These are phyloP conservation scores for Gymnocephalus cernua DNA, from an alignment of 2,113 vertebrate genomes.

Conservation along the genomic window DNA sequence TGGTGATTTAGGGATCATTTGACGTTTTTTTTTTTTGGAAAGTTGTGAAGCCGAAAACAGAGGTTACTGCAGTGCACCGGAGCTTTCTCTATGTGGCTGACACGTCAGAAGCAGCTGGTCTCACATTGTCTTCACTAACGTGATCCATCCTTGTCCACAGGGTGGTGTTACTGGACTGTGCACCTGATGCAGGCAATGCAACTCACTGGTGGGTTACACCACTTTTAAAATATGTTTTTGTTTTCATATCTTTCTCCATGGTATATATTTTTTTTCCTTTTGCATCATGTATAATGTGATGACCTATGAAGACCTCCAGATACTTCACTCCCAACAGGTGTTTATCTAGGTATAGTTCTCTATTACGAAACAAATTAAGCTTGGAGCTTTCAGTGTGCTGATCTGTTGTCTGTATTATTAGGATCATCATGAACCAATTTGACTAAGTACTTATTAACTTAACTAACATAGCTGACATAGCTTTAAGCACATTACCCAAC, in stretches of 20 bases:
- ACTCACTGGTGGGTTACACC: background rate
- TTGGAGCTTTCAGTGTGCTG: background rate
- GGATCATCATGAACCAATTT: background rate
- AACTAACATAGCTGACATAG: too few species aligned
- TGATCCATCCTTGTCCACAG: conserved; percentile 23
- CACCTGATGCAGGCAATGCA: background rate
- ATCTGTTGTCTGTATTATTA: background rate
- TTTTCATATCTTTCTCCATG: background rate
- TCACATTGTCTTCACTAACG: background rate
- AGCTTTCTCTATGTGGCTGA: background rate
- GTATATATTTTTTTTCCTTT: background rate
- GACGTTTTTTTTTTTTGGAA: background rate
- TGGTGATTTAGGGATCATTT: background rate
- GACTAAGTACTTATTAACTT: background rate
- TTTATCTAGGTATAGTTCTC: background rate
- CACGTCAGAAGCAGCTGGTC: background rate
- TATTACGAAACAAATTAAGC: background rate
- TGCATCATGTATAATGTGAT: too few species aligned
- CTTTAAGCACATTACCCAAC: background rate
- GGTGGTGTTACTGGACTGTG: conserved; percentile 21
- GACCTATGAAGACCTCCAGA: background rate
- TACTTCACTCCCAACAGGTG: background rate
- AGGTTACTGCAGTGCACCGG: too few species aligned
- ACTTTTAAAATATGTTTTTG: background rate
- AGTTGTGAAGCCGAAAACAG: too few species aligned